Percentiles rank a stretch among this genome's conserved stretches.
These are phyloP conservation scores for Labia minor DNA, from an alignment of 2,888 invertebrate genomes.

Conservation along the genomic window DNA sequence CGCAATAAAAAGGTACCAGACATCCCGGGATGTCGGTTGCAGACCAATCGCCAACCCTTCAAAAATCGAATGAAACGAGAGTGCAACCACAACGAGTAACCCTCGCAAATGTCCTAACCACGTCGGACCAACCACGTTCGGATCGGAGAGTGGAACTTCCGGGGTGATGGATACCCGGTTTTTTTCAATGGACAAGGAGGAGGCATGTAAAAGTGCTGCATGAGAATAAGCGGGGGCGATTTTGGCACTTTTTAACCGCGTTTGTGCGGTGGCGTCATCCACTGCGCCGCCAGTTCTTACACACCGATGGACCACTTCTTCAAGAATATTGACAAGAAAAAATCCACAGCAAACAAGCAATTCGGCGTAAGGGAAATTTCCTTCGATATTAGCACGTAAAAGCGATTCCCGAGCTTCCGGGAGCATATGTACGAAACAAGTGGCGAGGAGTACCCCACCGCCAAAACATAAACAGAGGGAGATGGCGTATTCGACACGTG, in stretches of 20 bases:
- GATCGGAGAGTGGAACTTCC: slow-evolving; percentile 16
- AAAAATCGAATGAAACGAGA: slow-evolving; percentile 44
- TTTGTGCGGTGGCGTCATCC: slow-evolving; percentile 18
- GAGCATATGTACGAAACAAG: slow-evolving; percentile 47
- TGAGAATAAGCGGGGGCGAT: slow-evolving; percentile 27
- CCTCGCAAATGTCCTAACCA: slow-evolving; percentile 31
- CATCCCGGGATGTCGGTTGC: slow-evolving; percentile 37
- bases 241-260: slow-evolving; percentile 25
- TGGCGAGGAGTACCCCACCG: slow-evolving; percentile 46
- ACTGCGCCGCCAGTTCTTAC: slow-evolving; percentile 34
- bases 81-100: slow-evolving; percentile 39
- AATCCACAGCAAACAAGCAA: slow-evolving; percentile 43
- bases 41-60: slow-evolving; percentile 45
- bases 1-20: slow-evolving; percentile 43
- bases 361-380: slow-evolving; percentile 39
- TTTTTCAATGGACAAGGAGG: slow-evolving; percentile 9
- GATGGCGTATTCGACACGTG: slow-evolving; percentile 27
- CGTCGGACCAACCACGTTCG: slow-evolving; percentile 30
- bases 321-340: slow-evolving; percentile 44
- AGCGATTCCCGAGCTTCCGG: slow-evolving; percentile 42
- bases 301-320: slow-evolving; percentile 36
- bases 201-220: background rate
- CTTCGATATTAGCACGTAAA: slow-evolving; percentile 27
- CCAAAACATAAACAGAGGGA: slow-evolving; percentile 38
- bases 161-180: background rate